phyloP scores from a whole-genome alignment of 1,140 invertebrate species.

The Forficula auricularia region DNA sequence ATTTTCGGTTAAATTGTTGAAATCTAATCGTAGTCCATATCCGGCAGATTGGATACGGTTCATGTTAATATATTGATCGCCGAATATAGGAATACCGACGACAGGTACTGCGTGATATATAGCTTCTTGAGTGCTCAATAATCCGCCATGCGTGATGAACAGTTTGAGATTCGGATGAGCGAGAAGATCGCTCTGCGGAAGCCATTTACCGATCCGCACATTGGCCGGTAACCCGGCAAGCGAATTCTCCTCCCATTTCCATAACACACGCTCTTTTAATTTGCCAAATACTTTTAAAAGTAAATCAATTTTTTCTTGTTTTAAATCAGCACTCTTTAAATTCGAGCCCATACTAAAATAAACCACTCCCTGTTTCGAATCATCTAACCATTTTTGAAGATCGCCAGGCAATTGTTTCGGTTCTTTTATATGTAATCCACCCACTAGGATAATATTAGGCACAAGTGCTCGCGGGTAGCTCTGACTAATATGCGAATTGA shows the following conservation, averaged over 20 bases:
- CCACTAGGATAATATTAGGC: constrained; percentile 20
- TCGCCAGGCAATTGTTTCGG: constrained; percentile 16
- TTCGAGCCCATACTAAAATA: constrained; percentile 35
- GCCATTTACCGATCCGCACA: constrained; percentile 23
- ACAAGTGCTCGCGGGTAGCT: constrained; percentile 15
- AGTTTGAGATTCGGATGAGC: no score
- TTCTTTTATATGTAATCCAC: constrained; percentile 20
- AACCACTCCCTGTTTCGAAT: constrained; percentile 32
- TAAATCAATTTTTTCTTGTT: constrained; percentile 1
- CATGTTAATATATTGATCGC: no score
- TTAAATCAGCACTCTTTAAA: constrained; percentile 1
- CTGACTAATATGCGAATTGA: constrained; percentile 18
- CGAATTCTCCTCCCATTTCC: constrained; percentile 44
- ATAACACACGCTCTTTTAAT: constrained; percentile 27
- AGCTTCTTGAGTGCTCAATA: no score
- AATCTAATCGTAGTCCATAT: no score
- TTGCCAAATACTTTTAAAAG: constrained; percentile 2
- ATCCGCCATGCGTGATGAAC: no score
- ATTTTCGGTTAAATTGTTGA: no score
- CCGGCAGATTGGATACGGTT: no score
- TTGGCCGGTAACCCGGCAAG: constrained; percentile 20
- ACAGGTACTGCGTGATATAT: no score
- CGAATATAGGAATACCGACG: no score
- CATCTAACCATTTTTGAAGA: constrained; percentile 8
- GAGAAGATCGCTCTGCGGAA: constrained; percentile 25